phyloP scores from a whole-genome alignment of 1,140 invertebrate species.

The Lordiphosa mommai region DNA sequence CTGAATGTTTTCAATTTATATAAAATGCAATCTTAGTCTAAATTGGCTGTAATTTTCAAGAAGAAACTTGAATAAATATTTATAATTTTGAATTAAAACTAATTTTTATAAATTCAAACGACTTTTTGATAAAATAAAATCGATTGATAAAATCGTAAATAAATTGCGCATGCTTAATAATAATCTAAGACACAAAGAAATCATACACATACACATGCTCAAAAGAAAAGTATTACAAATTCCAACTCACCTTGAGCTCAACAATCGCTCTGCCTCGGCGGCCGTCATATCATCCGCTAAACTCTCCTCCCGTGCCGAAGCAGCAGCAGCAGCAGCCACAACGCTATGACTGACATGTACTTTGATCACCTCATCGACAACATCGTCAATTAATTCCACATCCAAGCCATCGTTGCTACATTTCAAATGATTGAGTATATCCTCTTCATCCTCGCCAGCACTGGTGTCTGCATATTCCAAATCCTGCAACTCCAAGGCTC shows the following conservation, averaged over 20 bases:
- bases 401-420: conserved; percentile 45
- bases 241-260: conserved; percentile 86
- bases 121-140: too few relatives aligned
- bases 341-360: conserved; percentile 44
- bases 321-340: background rate
- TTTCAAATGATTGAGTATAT: conserved; percentile 78
- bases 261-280: conserved; percentile 90
- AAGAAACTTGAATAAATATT: too few relatives aligned
- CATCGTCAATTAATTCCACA: conserved; percentile 46
- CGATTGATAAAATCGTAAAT: too few relatives aligned
- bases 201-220: background rate
- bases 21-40: too few relatives aligned
- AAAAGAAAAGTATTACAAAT: background rate
- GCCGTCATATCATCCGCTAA: conserved; percentile 88
- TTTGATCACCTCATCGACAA: conserved; percentile 69
- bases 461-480: conserved; percentile 82
- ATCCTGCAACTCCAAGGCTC: conserved; percentile 76
- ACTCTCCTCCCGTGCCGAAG: conserved; percentile 46
- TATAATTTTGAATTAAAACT: too few relatives aligned
- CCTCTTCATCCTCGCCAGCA: conserved; percentile 81
- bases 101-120: too few relatives aligned
- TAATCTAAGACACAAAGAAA: background rate
- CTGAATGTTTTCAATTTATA: too few relatives aligned
- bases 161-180: conserved; percentile 10
- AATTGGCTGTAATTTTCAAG: too few relatives aligned